Evolutionary conservation across 2,113 vertebrate species (phyloP), one percentile per base, ranked within the genome.

Genomic region (Elachura formosa): DNA sequence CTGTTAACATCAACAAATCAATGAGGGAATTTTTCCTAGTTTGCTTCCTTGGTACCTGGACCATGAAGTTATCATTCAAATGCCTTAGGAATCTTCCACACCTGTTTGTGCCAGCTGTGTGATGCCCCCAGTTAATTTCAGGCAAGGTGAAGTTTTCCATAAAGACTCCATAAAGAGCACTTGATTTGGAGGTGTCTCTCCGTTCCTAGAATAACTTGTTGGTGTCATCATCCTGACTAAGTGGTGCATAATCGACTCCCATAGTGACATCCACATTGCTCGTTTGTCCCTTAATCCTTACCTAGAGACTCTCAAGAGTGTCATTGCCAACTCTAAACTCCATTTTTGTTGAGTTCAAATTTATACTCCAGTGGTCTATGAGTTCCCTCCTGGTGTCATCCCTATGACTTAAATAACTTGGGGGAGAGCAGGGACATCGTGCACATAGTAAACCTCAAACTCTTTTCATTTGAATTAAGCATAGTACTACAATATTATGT

Each of bases 381-480:
- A 51, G 10, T 38, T 54, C 10, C 12, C 4, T 33, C 36, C 33
- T n/a, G 14, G 48, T 28, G 5, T 51, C 20, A 75, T 20, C 17
- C 6, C 10, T 31, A 14, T 20, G 8, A 58, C 48, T 66, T 75
- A 34, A 18, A 38, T 49, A 38, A 40, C 9, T 40, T 18, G 33
- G 3, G 19, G 3, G 3, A 9, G 21, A 21, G 2, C 7, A 7
- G 5, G 6, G 11, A 63, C 31, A 62, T 18, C 3, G 1, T 34
- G 11, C 3, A 11, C 8, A 31, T 18, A 51, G 10, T 28, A 56
- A 83, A 7, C 4, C 6, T 68, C 58, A 49, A 41, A n/a, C 2
- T 63, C 11, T 67, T 79, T 54, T 67, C 6, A 41, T 67, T 63
- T 73, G 13, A 86, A 24, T 55, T 80, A 66, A 78, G 33, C 21